A percentile compares a stretch with the other conserved stretches of the same genome.
These are phyloP conservation scores for Exocentrus adspersus DNA, from an alignment of 2,888 invertebrate species.

Conservation along the genomic window DNA sequence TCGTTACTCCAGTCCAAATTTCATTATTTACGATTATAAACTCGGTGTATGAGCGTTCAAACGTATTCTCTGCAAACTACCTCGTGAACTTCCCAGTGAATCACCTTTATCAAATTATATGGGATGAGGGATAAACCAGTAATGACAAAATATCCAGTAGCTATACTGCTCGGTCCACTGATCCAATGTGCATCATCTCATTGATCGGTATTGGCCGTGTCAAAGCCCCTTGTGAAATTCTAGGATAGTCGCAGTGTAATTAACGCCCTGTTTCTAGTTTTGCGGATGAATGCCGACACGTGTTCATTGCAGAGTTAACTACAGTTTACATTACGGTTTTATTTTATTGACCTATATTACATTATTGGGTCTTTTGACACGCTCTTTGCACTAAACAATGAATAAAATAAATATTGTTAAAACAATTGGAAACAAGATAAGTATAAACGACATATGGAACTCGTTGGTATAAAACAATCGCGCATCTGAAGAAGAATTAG, in stretches of 20 bases:
- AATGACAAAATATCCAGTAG: background rate
- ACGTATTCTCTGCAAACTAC: background rate
- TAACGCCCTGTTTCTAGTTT: background rate
- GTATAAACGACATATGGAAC: no score
- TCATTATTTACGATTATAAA: no score
- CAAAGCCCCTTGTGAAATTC: background rate
- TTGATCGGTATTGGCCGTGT: background rate
- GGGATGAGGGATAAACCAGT: background rate
- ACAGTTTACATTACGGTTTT: no score
- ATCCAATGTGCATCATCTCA: background rate
- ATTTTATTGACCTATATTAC: no score
- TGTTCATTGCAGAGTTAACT: background rate
- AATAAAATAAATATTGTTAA: no score
- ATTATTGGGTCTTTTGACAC: no score
- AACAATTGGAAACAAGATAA: no score
- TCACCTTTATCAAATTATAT: background rate
- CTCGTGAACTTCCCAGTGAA: background rate
- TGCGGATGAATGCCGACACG: background rate
- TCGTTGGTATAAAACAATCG: no score
- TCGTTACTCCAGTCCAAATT: no score
- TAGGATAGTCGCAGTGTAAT: slow-evolving; percentile 3
- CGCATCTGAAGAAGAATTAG: no score
- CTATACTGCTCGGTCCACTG: background rate
- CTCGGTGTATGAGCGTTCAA: background rate
- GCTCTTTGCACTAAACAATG: no score